These are phyloP conservation scores for Botia kubotai DNA, from an alignment of 2,797 vertebrate species.

Conservation along the genomic window DNA sequence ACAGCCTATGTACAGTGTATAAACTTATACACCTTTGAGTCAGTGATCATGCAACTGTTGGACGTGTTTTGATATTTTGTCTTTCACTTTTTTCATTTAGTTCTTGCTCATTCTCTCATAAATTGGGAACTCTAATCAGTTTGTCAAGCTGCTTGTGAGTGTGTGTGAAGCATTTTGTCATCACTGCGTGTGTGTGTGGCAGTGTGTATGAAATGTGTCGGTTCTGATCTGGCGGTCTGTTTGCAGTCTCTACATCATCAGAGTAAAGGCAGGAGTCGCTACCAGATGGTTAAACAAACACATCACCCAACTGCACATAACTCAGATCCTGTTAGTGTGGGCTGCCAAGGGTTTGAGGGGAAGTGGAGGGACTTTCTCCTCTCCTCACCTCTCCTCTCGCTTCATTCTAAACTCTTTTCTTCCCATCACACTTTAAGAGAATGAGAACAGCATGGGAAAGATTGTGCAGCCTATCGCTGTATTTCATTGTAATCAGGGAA, in stretches of 20 bases:
- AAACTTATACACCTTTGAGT: not conserved
- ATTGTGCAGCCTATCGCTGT: constrained; percentile 65
- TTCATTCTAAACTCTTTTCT: constrained; percentile 24
- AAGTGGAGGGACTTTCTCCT: constrained; percentile 55
- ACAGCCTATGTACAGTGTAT: not conserved
- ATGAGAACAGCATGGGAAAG: constrained; percentile 56
- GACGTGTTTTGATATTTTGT: constrained; percentile 43
- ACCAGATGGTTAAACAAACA: constrained; percentile 88
- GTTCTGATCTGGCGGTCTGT: constrained; percentile 52
- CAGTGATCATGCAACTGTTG: constrained; percentile 20
- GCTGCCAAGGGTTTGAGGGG: constrained; percentile 78
- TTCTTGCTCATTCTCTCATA: constrained; percentile 2
- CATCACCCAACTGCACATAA: constrained; percentile 85
- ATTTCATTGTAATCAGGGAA: constrained; percentile 80
- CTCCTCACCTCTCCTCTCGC: constrained; percentile 59
- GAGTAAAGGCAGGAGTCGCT: constrained; percentile 79
- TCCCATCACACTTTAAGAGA: constrained; percentile 61
- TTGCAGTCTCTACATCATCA: constrained; percentile 81
- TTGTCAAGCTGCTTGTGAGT: constrained; percentile 33
- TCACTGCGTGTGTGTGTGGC: constrained; percentile 24
- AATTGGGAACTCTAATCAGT: constrained; percentile 17
- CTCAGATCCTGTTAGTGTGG: constrained; percentile 85
- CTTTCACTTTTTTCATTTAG: constrained; percentile 33
- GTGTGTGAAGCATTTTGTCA: constrained; percentile 50
- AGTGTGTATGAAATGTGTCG: constrained; percentile 53